A percentile compares a stretch with the other conserved stretches of the same genome.
These are phyloP conservation scores for Nephila pilipes DNA, from an alignment of 1,140 invertebrate genomes.

Conservation along the genomic window DNA sequence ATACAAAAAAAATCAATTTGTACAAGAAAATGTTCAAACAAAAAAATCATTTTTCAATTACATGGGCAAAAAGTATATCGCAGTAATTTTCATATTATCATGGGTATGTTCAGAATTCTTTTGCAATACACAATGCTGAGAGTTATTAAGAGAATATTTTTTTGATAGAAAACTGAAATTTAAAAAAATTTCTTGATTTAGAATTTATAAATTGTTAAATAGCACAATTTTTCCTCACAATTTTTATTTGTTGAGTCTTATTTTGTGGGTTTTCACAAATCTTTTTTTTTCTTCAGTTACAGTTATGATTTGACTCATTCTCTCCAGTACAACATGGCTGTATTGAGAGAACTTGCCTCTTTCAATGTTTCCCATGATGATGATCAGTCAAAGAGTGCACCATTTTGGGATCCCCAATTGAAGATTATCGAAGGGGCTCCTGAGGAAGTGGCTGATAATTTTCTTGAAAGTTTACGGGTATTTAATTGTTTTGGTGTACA, in stretches of 20 bases:
- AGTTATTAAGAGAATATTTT: no score
- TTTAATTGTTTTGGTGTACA: neutral
- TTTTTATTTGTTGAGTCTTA: conserved; percentile 19
- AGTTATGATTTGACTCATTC: conserved; percentile 98
- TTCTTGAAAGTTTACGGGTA: conserved; percentile 74
- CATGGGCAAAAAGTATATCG: no score
- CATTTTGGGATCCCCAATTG: conserved; percentile 71
- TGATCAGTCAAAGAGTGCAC: conserved; percentile 64
- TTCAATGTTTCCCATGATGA: conserved; percentile 55
- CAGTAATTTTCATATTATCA: no score
- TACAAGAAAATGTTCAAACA: no score
- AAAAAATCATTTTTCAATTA: no score
- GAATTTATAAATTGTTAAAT: no score
- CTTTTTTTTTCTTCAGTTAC: conserved; percentile 85
- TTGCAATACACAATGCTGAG: no score
- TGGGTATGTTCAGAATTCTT: no score
- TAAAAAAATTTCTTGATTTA: no score
- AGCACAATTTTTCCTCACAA: no score
- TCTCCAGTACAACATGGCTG: conserved; percentile 94
- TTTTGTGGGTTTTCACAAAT: neutral
- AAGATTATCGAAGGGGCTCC: conserved; percentile 50
- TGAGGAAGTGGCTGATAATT: conserved; percentile 76
- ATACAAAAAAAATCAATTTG: no score
- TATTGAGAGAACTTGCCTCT: conserved; percentile 80
- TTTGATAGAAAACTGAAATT: no score